Evolutionary conservation across 2,113 vertebrate species (phyloP).

Genomic region (Trochalopteron elliotii): DNA sequence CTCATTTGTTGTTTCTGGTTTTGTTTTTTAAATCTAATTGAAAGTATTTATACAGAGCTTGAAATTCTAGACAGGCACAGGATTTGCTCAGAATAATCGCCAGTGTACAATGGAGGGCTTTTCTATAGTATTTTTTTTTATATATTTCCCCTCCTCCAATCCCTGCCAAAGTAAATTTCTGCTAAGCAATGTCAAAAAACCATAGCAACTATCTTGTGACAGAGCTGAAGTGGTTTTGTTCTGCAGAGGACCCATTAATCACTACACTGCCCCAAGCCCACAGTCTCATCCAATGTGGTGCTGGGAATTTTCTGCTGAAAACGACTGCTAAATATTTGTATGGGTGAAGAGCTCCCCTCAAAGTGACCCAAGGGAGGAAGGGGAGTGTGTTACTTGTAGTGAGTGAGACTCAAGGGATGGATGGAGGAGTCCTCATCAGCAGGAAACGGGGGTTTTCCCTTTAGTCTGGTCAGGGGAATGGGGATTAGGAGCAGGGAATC

Average conservation of each 20-base stretch:
- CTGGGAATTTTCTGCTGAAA: constrained; percentile 37
- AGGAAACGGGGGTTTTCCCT: background rate
- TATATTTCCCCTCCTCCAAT: constrained; percentile 5
- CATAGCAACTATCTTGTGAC: constrained; percentile 68
- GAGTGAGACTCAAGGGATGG: background rate
- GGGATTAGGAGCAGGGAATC: background rate
- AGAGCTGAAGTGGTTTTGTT: constrained; percentile 48
- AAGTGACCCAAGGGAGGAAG: background rate
- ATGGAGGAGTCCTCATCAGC: background rate
- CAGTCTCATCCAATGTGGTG: background rate
- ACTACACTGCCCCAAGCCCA: background rate
- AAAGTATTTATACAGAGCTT: constrained; percentile 42
- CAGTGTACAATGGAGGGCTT: background rate
- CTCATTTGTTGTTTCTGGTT: background rate
- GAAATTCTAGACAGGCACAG: constrained; percentile 17
- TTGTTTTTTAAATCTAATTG: background rate
- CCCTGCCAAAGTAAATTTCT: constrained; percentile 48
- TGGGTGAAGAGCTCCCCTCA: background rate
- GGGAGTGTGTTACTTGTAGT: rapidly evolving
- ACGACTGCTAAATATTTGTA: background rate
- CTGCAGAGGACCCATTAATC: constrained; percentile 47
- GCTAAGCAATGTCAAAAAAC: constrained; percentile 34
- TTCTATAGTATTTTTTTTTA: constrained; percentile 20
- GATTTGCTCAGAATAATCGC: constrained; percentile 38
- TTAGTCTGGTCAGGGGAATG: background rate